Evolutionary conservation across 2,888 invertebrate species (phyloP).

Genomic region (Hemithea aestivaria): DNA sequence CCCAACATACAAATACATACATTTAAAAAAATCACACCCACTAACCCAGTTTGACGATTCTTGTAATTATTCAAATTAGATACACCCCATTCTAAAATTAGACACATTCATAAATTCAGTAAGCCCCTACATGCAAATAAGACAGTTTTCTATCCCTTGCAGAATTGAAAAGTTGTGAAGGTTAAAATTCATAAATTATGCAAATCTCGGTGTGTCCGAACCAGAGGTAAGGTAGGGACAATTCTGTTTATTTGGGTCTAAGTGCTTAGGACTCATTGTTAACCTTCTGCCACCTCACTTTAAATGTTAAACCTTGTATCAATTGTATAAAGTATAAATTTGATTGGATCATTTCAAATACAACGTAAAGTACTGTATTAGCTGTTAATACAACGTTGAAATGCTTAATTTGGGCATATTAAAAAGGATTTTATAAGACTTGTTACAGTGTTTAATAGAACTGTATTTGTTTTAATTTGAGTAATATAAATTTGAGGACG

Average conservation of each 20-base stretch:
- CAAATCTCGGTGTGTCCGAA: constrained; percentile 23
- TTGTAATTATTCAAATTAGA: too few species aligned
- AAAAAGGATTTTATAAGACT: constrained; percentile 4
- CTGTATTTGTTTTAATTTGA: neutral
- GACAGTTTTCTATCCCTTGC: constrained; percentile 19
- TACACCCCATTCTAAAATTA: too few species aligned
- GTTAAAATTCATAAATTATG: constrained; percentile 28
- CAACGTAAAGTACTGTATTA: constrained; percentile 2
- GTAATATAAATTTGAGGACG: too few species aligned
- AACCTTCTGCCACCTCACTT: constrained; percentile 3
- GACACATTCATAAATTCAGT: constrained; percentile 4
- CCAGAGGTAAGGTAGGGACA: constrained; percentile 22
- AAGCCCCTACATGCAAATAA: constrained; percentile 14
- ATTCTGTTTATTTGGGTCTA: constrained; percentile 29
- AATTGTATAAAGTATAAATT: neutral
- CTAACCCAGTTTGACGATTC: too few species aligned
- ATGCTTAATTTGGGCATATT: constrained; percentile 11
- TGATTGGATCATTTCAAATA: neutral
- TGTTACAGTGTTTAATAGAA: neutral
- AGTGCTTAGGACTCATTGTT: constrained; percentile 27
- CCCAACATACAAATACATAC: too few species aligned
- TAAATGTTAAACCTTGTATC: neutral
- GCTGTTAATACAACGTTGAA: constrained; percentile 8
- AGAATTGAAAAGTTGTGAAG: constrained; percentile 26
- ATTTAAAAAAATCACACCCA: too few species aligned